Conservation (phyloP, 1,140 invertebrate genomes). For the Antheraea pernyi region DNA sequence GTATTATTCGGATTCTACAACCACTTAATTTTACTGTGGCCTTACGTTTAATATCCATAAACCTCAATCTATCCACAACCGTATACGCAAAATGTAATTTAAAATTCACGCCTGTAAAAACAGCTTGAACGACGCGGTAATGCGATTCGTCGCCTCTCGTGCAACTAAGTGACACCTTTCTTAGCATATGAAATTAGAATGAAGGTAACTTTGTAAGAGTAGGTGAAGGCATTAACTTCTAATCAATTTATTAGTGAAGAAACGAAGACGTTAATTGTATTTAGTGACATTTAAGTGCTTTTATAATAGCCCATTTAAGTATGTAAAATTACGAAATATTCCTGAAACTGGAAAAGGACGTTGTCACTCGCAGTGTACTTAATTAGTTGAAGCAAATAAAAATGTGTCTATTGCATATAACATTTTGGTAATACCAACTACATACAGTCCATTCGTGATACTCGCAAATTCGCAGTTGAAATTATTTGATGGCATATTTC, state of each 20-base stretch:
- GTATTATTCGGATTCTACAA: too few relatives aligned
- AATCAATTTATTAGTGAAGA: background rate
- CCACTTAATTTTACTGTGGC: background rate
- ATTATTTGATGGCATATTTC: too few relatives aligned
- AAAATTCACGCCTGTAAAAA: constrained; percentile 64
- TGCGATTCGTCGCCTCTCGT: constrained; percentile 44
- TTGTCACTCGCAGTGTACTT: too few relatives aligned
- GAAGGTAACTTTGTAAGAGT: background rate
- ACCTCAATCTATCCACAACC: constrained; percentile 20
- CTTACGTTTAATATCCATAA: constrained; percentile 3
- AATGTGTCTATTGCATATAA: too few relatives aligned
- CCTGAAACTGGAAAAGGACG: background rate
- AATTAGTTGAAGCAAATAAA: too few relatives aligned
- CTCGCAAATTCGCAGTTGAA: too few relatives aligned
- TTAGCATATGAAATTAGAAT: constrained; percentile 16
- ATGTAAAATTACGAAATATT: background rate
- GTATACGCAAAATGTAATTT: constrained; percentile 49
- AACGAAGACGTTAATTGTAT: background rate
- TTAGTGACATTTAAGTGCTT: background rate
- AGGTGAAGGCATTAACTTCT: background rate
- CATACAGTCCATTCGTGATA: too few relatives aligned
- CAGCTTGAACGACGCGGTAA: constrained; percentile 51
- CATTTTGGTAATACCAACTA: too few relatives aligned
- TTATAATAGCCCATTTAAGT: background rate
- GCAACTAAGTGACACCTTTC: constrained; percentile 42